A percentile compares a stretch with the other conserved stretches of the same genome.
Conservation (phyloP, 2,797 vertebrate species). For the Brachyrhaphis roseni region DNA sequence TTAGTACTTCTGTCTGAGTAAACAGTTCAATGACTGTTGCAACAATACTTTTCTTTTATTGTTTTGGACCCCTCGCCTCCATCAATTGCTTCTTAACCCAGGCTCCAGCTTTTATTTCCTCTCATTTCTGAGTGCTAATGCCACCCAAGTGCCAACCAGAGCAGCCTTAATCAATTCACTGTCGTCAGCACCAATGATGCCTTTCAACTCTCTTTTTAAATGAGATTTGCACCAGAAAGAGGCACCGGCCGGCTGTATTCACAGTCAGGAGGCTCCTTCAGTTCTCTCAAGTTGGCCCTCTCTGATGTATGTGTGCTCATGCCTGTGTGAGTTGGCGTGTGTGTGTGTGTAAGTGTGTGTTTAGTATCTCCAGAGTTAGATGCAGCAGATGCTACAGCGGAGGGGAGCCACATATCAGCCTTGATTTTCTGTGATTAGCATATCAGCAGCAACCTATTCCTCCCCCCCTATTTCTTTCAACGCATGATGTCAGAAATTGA, state of each 20-base stretch:
- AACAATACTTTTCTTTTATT: not conserved
- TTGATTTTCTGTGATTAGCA: conserved; percentile 55
- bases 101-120: conserved; percentile 7
- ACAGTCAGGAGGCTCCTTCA: conserved; percentile 51
- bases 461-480: not conserved
- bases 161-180: conserved; percentile 55
- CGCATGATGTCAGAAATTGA: conserved; percentile 67
- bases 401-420: conserved; percentile 69
- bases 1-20: conserved; percentile 17
- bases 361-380: conserved; percentile 26
- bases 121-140: conserved; percentile 42
- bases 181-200: conserved; percentile 42
- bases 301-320: conserved; percentile 36
- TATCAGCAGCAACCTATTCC: conserved; percentile 19
- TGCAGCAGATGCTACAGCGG: conserved; percentile 67
- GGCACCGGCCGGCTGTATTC: conserved; percentile 40
- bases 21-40: not conserved
- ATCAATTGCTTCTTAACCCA: conserved; percentile 17
- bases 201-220: conserved; percentile 67
- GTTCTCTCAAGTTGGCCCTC: conserved; percentile 38
- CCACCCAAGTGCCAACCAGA: conserved; percentile 40
- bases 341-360: conserved; percentile 15
- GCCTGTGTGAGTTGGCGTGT: not conserved
- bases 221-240: conserved; percentile 65
- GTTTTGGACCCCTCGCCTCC: not conserved